phyloP scores from a whole-genome alignment of 35 echinoderm and acorn worm species.

The Stichopus chloronotus region DNA sequence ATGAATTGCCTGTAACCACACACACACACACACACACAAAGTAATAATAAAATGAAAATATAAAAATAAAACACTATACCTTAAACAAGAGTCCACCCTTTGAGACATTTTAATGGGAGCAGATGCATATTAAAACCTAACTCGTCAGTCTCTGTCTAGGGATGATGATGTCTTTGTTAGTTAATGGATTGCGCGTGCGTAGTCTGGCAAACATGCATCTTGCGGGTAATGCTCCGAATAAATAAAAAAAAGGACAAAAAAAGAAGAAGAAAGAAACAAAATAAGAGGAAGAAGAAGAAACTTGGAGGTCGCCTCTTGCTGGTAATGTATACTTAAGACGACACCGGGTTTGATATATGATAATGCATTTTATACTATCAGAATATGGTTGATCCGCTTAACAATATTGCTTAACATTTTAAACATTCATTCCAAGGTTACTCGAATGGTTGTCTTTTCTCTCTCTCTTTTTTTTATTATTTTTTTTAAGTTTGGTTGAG shows the following conservation, averaged over 20 bases:
- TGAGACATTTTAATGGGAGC: conserved; percentile 39
- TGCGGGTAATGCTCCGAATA: not conserved
- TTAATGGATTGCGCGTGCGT: conserved; percentile 45
- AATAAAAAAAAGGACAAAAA: not conserved
- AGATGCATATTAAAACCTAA: conserved; percentile 35
- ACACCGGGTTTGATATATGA: not conserved
- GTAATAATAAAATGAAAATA: no score
- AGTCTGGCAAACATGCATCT: not conserved
- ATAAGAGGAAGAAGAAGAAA: not conserved
- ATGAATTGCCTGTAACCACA: conserved; percentile 51
- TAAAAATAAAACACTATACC: not conserved
- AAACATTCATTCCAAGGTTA: conserved; percentile 9
- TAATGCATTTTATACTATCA: not conserved
- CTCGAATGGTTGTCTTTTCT: not conserved
- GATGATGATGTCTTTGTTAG: conserved; percentile 2
- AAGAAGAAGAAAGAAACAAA: no score
- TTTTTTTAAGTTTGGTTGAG: no score
- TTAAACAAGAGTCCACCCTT: conserved; percentile 14
- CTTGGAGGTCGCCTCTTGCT: not conserved
- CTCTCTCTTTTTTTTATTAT: not conserved
- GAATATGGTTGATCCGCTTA: not conserved
- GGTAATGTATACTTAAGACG: not conserved
- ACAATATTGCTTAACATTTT: not conserved
- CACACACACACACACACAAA: not conserved
- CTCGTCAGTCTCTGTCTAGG: not conserved